Conservation (phyloP, 1,140 invertebrate genomes). For the Delia radicum region DNA sequence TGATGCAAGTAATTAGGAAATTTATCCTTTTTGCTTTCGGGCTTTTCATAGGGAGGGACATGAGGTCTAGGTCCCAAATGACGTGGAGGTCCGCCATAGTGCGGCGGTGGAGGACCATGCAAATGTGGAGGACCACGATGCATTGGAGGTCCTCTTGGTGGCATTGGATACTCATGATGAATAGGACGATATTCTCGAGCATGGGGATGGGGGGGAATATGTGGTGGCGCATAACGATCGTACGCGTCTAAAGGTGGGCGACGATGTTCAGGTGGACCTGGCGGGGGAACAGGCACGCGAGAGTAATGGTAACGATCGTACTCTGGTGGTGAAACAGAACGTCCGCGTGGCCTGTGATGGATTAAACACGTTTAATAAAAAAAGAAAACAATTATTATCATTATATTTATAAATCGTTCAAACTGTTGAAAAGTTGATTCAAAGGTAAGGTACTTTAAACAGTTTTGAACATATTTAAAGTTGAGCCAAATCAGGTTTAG, state of each 20-base stretch:
- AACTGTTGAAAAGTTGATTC: no score
- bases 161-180: slow-evolving; percentile 72
- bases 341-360: slow-evolving; percentile 45
- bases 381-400: no score
- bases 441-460: slow-evolving; percentile 54
- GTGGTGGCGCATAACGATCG: slow-evolving; percentile 77
- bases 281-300: slow-evolving; percentile 63
- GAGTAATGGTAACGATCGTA: slow-evolving; percentile 69
- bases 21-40: slow-evolving; percentile 92
- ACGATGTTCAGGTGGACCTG: slow-evolving; percentile 70
- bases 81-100: slow-evolving; percentile 60
- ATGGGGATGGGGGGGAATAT: slow-evolving; percentile 66
- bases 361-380: no score
- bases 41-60: slow-evolving; percentile 70
- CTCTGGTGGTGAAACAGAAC: slow-evolving; percentile 60
- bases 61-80: slow-evolving; percentile 72
- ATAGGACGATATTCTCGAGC: slow-evolving; percentile 74
- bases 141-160: slow-evolving; percentile 68
- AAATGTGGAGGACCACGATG: slow-evolving; percentile 70
- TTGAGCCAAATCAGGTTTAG: no score
- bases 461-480: slow-evolving; percentile 61
- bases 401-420: no score
- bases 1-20: slow-evolving; percentile 97
- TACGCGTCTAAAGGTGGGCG: slow-evolving; percentile 71
- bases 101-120: slow-evolving; percentile 71